Conservation (phyloP, 2,113 vertebrate species). For the Oreocharis arfaki region DNA sequence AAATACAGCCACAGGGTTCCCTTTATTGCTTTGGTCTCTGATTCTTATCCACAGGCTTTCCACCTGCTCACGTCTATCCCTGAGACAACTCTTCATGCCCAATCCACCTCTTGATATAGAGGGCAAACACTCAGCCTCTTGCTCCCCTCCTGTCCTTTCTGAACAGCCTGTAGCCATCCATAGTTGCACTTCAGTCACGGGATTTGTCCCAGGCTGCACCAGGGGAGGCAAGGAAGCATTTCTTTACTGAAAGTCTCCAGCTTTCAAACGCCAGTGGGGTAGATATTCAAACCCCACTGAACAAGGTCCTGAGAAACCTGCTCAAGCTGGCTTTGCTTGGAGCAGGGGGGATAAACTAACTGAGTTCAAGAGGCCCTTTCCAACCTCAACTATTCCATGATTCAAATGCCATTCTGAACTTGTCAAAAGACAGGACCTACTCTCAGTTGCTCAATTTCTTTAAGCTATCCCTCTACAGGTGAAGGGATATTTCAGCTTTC, state of each 20-base stretch:
- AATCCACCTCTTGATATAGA: not conserved
- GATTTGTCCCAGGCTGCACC: not conserved
- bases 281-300: not conserved
- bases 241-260: not conserved
- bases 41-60: not conserved
- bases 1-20: not conserved
- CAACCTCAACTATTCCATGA: not conserved
- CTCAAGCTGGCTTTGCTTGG: not conserved
- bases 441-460: not conserved
- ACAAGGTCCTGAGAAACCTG: not conserved
- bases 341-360: not conserved
- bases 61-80: not conserved
- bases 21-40: not conserved
- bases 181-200: accelerated
- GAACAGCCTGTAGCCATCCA: not conserved
- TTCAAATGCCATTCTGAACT: not conserved
- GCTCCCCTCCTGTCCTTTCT: not conserved
- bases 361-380: not conserved
- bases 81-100: not conserved
- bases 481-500: not conserved
- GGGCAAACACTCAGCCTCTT: not conserved
- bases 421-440: not conserved
- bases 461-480: not conserved
- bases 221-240: not conserved
- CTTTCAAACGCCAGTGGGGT: no score